A percentile compares a stretch with the other conserved stretches of the same genome.
Conservation (phyloP, 2,113 vertebrate genomes). For the Fulica atra region DNA sequence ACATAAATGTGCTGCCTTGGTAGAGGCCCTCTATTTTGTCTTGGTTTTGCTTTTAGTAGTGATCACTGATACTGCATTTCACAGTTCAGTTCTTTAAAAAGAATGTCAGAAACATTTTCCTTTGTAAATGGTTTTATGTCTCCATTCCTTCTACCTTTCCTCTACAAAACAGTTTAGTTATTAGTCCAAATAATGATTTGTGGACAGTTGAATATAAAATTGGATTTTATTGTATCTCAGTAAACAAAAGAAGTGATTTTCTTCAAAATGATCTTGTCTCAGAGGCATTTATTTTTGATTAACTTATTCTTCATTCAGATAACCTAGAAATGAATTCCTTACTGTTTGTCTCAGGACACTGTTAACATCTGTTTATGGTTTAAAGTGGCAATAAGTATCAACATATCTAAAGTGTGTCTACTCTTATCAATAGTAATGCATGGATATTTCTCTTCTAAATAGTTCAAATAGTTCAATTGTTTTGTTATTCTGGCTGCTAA, state of each 20-base stretch:
- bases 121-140: not conserved
- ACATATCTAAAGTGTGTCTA: not conserved
- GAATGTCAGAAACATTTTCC: not conserved
- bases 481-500: not conserved
- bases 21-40: not conserved
- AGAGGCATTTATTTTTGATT: not conserved
- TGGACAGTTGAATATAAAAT: not conserved
- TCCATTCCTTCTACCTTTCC: not conserved
- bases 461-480: not conserved
- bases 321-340: not conserved
- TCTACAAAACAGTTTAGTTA: not conserved
- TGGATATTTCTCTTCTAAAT: not conserved
- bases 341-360: not conserved
- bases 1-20: rapidly evolving
- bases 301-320: not conserved
- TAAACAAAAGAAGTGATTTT: not conserved
- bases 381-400: not conserved
- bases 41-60: not conserved
- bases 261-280: not conserved
- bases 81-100: not conserved
- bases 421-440: not conserved
- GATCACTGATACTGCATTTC: not conserved
- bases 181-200: not conserved
- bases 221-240: not conserved
- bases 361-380: not conserved